Conservation (phyloP, 2,888 invertebrate species). For the Oithona nana region DNA sequence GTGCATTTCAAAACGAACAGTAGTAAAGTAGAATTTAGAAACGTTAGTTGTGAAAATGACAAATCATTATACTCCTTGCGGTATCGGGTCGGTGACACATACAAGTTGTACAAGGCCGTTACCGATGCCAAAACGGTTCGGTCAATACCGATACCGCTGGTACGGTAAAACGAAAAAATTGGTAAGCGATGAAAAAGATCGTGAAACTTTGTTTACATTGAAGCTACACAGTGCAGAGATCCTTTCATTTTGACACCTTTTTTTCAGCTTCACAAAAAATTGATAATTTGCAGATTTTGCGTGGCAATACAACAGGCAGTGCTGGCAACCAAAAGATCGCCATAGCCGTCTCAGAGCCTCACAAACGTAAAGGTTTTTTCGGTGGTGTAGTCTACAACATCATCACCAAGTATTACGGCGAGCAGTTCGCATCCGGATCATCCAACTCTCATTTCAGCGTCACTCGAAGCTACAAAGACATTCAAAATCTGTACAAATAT, state of each 20-base stretch:
- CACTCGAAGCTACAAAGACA: not conserved
- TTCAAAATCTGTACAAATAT: not conserved
- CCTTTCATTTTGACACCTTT: too few relatives aligned
- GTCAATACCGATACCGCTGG: too few relatives aligned
- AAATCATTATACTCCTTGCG: too few relatives aligned
- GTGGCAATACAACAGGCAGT: not conserved
- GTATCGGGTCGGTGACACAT: too few relatives aligned
- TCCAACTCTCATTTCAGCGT: not conserved
- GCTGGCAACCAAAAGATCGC: not conserved
- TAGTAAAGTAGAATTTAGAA: not conserved
- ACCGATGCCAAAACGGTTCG: too few relatives aligned
- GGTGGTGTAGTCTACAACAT: not conserved
- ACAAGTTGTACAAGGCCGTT: too few relatives aligned
- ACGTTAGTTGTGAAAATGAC: too few relatives aligned
- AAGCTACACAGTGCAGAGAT: too few relatives aligned
- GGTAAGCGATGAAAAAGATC: too few relatives aligned
- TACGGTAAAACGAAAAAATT: too few relatives aligned
- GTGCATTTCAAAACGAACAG: not conserved
- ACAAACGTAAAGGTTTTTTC: constrained; percentile 13
- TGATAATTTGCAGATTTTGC: not conserved
- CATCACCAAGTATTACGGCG: not conserved
- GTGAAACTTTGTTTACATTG: too few relatives aligned
- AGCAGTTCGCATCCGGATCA: not conserved
- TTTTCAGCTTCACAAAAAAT: too few relatives aligned
- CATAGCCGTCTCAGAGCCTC: constrained; percentile 7